phyloP scores from a whole-genome alignment of 2,797 vertebrate species.

The Hoplostethus atlanticus region DNA sequence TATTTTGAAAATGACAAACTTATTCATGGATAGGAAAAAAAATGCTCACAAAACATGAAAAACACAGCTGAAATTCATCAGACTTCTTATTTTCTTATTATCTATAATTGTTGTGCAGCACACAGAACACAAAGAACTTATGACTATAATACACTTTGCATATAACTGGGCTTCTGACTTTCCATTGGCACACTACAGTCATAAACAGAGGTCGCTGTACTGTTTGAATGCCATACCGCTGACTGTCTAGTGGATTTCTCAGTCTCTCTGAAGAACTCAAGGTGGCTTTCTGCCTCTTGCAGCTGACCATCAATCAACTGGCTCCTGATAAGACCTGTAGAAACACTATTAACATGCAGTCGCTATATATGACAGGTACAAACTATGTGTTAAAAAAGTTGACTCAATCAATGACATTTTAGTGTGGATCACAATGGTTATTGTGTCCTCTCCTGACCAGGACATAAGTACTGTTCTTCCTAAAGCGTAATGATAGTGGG shows the following conservation, averaged over 20 bases:
- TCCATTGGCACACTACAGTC: neutral
- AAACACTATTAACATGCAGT: neutral
- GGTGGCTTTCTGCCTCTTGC: conserved; percentile 80
- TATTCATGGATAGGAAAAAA: neutral
- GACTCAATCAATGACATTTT: neutral
- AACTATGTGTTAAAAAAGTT: neutral
- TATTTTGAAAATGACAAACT: neutral
- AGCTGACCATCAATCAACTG: conserved; percentile 79
- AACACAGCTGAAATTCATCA: no score
- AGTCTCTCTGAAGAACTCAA: conserved; percentile 83
- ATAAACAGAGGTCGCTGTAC: neutral
- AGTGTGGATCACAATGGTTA: neutral
- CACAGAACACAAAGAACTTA: neutral
- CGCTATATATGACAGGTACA: neutral
- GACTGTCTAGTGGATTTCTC: conserved; percentile 80
- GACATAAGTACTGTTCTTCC: no score
- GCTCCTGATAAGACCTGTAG: conserved; percentile 80
- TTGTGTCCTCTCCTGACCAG: no score
- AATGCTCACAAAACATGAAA: neutral
- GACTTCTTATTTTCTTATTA: neutral
- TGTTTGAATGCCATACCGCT: conserved; percentile 62
- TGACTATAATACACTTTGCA: neutral
- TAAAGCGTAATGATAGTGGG: neutral
- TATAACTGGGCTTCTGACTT: neutral
- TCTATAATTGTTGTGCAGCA: neutral